phyloP scores from a whole-genome alignment of 2,797 vertebrate genomes.

The Apogon hyalosoma region DNA sequence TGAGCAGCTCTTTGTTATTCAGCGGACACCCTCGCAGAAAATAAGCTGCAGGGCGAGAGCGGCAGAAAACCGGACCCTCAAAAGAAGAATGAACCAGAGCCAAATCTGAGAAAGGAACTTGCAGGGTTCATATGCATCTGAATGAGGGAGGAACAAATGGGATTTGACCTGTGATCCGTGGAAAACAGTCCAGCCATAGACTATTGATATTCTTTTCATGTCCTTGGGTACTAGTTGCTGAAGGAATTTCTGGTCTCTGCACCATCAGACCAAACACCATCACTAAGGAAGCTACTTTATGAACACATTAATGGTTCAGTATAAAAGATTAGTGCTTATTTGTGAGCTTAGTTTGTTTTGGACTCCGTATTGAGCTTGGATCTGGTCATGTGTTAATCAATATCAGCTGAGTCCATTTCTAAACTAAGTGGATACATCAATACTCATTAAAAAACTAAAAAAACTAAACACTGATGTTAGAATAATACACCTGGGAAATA shows the following conservation, averaged over 20 bases:
- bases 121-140: slow-evolving; percentile 68
- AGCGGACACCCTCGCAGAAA: slow-evolving; percentile 39
- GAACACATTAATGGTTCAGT: neutral
- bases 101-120: slow-evolving; percentile 1
- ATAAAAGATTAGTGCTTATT: too few species aligned
- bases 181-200: neutral
- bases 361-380: too few species aligned
- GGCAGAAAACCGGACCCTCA: slow-evolving; percentile 26
- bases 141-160: slow-evolving; percentile 51
- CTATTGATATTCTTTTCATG: slow-evolving; percentile 70
- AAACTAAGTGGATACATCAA: too few species aligned
- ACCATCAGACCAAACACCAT: slow-evolving; percentile 6
- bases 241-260: slow-evolving; percentile 33
- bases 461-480: too few species aligned
- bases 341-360: too few species aligned
- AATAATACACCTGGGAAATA: too few species aligned
- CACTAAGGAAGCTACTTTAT: slow-evolving; percentile 12
- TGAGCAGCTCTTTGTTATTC: slow-evolving; percentile 56
- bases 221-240: slow-evolving; percentile 14
- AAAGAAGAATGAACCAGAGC: slow-evolving; percentile 28
- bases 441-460: too few species aligned
- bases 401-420: too few species aligned
- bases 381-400: too few species aligned
- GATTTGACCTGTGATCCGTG: slow-evolving; percentile 42
- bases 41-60: slow-evolving; percentile 33